A percentile compares a stretch with the other conserved stretches of the same genome.
phyloP scores from a whole-genome alignment of 2,113 vertebrate species.

The Myrmophylax atrothorax region DNA sequence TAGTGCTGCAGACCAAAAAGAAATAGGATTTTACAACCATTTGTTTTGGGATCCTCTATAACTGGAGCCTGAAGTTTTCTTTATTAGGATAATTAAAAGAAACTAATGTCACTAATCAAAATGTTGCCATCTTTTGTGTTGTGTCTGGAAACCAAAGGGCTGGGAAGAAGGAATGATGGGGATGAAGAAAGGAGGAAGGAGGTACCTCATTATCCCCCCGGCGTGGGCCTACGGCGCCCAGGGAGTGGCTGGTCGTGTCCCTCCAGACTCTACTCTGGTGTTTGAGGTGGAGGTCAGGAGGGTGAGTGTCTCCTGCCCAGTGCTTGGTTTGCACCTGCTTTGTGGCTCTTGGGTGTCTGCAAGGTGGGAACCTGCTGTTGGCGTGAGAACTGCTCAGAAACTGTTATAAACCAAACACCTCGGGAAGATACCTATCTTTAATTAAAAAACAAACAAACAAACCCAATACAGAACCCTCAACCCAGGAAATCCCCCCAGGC shows the following conservation, averaged over 20 bases:
- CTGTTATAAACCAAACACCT: neutral
- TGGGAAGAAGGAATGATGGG: slow-evolving; percentile 96
- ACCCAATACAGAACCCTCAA: neutral
- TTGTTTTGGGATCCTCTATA: neutral
- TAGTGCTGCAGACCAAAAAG: neutral
- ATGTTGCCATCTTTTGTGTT: neutral
- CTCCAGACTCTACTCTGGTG: slow-evolving; percentile 83
- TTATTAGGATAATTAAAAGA: neutral
- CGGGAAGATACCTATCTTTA: neutral
- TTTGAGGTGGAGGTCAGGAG: slow-evolving; percentile 89
- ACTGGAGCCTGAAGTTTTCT: neutral
- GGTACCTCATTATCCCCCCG: slow-evolving; percentile 86
- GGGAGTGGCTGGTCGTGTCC: slow-evolving; percentile 82
- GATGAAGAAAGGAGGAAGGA: slow-evolving; percentile 88
- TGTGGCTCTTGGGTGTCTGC: neutral
- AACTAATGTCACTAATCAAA: neutral
- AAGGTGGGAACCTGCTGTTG: neutral
- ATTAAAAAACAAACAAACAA: neutral
- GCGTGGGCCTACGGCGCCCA: slow-evolving; percentile 84
- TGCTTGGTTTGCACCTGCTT: neutral
- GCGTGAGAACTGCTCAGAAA: neutral
- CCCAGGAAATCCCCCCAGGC: neutral
- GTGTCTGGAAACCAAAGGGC: slow-evolving; percentile 73
- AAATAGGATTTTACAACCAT: neutral
- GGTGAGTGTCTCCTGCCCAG: slow-evolving; percentile 72